Percentiles rank a stretch among this genome's conserved stretches.
These are phyloP conservation scores for Melanophora roralis DNA, from an alignment of 2,888 invertebrate species.

Conservation along the genomic window DNA sequence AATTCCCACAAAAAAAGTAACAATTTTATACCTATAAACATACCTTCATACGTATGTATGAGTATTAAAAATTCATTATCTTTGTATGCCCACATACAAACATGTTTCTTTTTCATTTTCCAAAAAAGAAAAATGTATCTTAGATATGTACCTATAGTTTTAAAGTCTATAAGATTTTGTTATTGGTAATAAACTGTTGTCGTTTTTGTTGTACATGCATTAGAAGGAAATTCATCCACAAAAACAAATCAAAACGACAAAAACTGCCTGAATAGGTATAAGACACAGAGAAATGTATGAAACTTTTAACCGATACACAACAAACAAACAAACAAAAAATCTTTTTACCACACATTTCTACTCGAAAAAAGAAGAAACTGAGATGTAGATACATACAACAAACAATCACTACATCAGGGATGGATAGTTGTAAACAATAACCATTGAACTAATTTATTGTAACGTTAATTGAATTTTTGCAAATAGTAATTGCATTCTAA, in stretches of 20 bases:
- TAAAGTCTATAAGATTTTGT: constrained; percentile 47
- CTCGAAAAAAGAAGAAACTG: constrained; percentile 18
- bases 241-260: constrained; percentile 52
- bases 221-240: constrained; percentile 45
- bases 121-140: constrained; percentile 16
- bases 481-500: too few relatives aligned
- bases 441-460: too few relatives aligned
- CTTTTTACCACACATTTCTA: constrained; percentile 48
- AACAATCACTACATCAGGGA: not conserved
- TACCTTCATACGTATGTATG: too few relatives aligned
- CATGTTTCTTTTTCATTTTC: not conserved
- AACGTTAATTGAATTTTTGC: too few relatives aligned
- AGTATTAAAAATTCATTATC: constrained; percentile 11
- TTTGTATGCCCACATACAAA: not conserved
- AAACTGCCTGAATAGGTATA: constrained; percentile 61
- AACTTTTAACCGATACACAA: constrained; percentile 4
- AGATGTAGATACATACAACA: constrained; percentile 72
- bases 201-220: constrained; percentile 28
- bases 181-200: constrained; percentile 9
- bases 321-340: constrained; percentile 46
- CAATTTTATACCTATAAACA: constrained; percentile 1
- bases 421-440: too few relatives aligned
- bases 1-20: constrained; percentile 7
- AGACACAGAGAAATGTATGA: constrained; percentile 27
- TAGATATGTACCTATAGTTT: constrained; percentile 53